Base-by-base conservation (phyloP, 2,113 vertebrate species). In the Mesoclemmys tuberculata region DNA sequence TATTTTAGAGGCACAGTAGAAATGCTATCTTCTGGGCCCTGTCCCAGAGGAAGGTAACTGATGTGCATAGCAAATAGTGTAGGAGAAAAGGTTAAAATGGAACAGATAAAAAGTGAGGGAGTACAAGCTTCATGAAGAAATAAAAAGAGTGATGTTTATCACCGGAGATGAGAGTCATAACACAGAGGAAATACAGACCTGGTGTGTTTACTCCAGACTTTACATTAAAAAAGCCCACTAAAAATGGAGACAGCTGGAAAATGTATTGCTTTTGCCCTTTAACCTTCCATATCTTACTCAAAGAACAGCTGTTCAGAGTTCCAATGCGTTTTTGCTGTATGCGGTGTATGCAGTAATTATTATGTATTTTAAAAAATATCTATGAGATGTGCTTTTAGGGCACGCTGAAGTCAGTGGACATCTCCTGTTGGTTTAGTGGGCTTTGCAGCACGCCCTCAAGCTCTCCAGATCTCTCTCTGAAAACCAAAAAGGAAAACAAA, bases 401-500 rank as follows among this genome's bases (percentile, higher is more conserved):
- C 75, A 38, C 79, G 81, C 55, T 81, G 31, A 91, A 58, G 80
- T 81, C 91, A 51, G 86, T 61, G 80, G 95, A 91, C 0, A 0
- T 86, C 84, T 92, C 68, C 87, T 64, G 91, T 68, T 90, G 88
- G 68, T 90, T 83, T 1, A 0, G 11, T 61, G 12, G 5, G 8
- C 87, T 92, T 93, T 96, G 95, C 88, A 95, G 7, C 46, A 90
- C 5, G 35, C 80, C 29, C 54, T 27, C 86, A 93, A 12, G 94
- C n/a, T 78, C 78, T 16, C 22, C 78, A 88, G 85, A 84, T 84
- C 86, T 52, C 88, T 54, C 27, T 81, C 87, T 68, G 55, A 18
- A 87, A 93, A 93, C 61, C 79, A 4, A 80, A 92, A 90, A 6
- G 35, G 26, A 71, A 10, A 86, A 86, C 74, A 90, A 94, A 93